Base-by-base conservation (phyloP, 1,140 invertebrate genomes). In the Meloidogyne chitwoodi region DNA sequence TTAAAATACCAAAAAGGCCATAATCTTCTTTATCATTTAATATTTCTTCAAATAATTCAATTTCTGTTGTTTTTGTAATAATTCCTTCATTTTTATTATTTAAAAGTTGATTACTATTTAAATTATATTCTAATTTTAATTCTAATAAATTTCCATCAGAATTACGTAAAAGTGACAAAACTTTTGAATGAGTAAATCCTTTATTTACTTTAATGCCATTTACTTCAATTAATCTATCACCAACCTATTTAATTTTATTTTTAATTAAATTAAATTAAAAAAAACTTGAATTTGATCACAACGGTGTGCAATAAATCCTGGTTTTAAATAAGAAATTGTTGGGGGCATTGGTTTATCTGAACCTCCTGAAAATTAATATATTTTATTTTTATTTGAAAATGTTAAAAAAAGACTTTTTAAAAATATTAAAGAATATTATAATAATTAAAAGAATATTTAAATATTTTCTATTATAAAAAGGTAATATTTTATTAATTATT, bases 121-220 rank as follows among this genome's bases (percentile, higher is more conserved):
- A 89, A 77, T 92, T 92, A 85, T 93, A 94, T 84, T 93, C 92
- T 70, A 94, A 91, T 88, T 93, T 93, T 41, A 94, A 89, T 1
- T 91, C 89, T 12, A 93, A 91, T 63, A 26, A 73, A 56, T 91
- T 90, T 69, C 91, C 91, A 66, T 91, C 91, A 10, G 92, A 91
- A 88, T 92, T 92, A 83, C 92, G 92, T 48, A 94, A 88, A 56
- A 93, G 87, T 76, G 90, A 91, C 66, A 92, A 90, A 1, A 93
- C 92, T 85, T 93, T 92, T 74, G 92, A 91, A 85, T 93, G 93
- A 77, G 91, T 91, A 80, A 93, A 89, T n/a, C 90, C 89, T 56
- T 56, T 56, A 2, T 90, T 89, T 1, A 92, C 93, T 62, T 91
- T 90, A 76, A 93, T 92, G 14, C 92, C 93, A 88, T 93, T 93